Percentiles rank a stretch among this genome's conserved stretches.
Evolutionary conservation across 35 echinoderm and acorn worm species (phyloP).

Genomic region (Heliocidaris erythrogramma): DNA sequence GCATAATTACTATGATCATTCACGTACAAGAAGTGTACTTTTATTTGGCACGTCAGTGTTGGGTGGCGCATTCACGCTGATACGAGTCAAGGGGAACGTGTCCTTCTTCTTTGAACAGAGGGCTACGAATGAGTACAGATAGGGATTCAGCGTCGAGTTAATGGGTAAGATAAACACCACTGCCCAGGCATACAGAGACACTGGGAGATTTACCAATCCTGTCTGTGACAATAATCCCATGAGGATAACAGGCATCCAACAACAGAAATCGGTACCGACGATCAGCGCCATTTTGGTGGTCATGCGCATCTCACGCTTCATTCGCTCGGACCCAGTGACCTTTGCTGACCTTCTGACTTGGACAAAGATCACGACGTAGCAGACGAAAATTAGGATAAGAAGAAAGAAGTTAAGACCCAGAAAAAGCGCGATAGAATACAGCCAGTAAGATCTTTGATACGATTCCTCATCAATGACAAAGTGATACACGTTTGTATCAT

Average conservation of each 20-base stretch:
- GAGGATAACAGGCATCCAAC: conserved; percentile 87
- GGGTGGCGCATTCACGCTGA: background rate
- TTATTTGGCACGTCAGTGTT: no score
- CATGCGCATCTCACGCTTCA: conserved; percentile 58
- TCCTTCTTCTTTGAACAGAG: background rate
- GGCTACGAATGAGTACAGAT: conserved; percentile 60
- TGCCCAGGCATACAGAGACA: conserved; percentile 67
- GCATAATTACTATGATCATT: no score
- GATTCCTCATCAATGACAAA: conserved; percentile 36
- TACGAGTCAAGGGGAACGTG: background rate
- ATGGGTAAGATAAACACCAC: conserved; percentile 78
- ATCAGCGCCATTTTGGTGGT: conserved; percentile 74
- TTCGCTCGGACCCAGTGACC: background rate
- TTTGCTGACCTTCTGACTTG: conserved; percentile 52
- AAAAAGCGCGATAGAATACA: conserved; percentile 66
- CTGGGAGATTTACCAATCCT: conserved; percentile 49
- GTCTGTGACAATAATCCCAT: conserved; percentile 66
- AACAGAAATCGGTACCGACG: conserved; percentile 74
- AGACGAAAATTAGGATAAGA: conserved; percentile 61
- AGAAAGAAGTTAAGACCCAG: conserved; percentile 63
- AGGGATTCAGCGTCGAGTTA: conserved; percentile 80
- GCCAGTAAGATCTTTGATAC: conserved; percentile 50
- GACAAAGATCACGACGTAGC: conserved; percentile 72
- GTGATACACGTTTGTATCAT: conserved; percentile 47
- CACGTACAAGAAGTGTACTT: no score